Percentiles rank a stretch among this genome's conserved stretches.
These are phyloP conservation scores for Danaus plexippus DNA, from an alignment of 1,140 invertebrate genomes.

Conservation along the genomic window DNA sequence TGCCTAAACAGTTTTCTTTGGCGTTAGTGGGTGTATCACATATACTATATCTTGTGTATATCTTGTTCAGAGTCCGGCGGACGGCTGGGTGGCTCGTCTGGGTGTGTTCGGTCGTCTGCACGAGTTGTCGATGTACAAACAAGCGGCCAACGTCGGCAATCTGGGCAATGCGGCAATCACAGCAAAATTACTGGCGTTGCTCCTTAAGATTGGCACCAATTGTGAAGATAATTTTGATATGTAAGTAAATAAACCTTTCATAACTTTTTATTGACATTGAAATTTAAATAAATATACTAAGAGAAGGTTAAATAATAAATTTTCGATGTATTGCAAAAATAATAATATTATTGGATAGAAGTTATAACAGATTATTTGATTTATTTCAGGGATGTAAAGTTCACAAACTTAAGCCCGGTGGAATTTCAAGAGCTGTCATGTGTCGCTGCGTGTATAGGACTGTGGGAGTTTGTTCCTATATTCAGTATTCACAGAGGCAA, in stretches of 20 bases:
- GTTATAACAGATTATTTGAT: not conserved
- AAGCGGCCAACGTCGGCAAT: constrained; percentile 26
- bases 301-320: too few species aligned
- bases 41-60: not conserved
- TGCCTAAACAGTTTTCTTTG: too few species aligned
- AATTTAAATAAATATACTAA: too few species aligned
- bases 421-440: constrained; percentile 48
- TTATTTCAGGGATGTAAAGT: constrained; percentile 43
- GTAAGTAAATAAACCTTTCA: constrained; percentile 29
- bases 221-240: constrained; percentile 45
- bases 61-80: constrained; percentile 38
- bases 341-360: too few species aligned
- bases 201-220: constrained; percentile 46
- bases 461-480: constrained; percentile 52
- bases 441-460: constrained; percentile 41
- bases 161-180: constrained; percentile 47
- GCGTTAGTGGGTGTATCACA: too few species aligned
- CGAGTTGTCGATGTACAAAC: constrained; percentile 49
- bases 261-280: too few species aligned
- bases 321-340: too few species aligned
- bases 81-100: constrained; percentile 54
- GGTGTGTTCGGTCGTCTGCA: constrained; percentile 53
- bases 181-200: constrained; percentile 42
- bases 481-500: constrained; percentile 51
- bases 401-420: constrained; percentile 30